A percentile compares a stretch with the other conserved stretches of the same genome.
Conservation (phyloP, 2,113 vertebrate genomes). For the Ochotona princeps region DNA sequence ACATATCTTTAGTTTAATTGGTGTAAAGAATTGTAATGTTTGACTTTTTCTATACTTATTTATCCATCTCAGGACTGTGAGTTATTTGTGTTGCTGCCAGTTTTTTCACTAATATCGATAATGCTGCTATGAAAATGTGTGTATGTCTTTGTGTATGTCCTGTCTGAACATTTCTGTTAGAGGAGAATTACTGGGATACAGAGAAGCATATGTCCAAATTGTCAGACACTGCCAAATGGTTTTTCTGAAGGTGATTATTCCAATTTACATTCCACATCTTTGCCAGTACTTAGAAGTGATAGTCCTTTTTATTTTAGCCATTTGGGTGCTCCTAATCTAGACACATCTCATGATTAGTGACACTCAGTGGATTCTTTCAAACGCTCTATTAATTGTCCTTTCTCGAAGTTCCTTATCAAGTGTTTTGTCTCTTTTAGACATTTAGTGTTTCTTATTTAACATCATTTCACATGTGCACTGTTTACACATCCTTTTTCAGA, state of each 20-base stretch:
- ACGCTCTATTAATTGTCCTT: neutral
- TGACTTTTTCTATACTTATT: neutral
- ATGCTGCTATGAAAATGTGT: neutral
- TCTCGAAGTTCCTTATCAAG: neutral
- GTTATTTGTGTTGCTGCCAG: neutral
- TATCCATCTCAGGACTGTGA: neutral
- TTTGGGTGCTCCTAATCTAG: neutral
- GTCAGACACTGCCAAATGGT: neutral
- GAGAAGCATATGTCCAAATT: neutral
- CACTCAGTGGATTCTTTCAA: neutral
- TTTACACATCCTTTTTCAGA: neutral
- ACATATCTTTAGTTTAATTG: neutral
- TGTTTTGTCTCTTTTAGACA: neutral
- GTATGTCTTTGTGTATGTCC: neutral
- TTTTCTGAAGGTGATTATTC: constrained; percentile 28
- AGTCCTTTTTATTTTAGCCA: neutral
- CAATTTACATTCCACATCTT: constrained; percentile 2
- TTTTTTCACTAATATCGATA: neutral
- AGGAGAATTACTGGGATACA: neutral
- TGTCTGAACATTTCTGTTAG: constrained; percentile 7
- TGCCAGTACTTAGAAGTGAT: neutral
- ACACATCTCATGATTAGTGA: neutral
- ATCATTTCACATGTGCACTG: neutral
- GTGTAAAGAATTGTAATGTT: neutral
- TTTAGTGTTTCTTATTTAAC: neutral